A percentile compares a stretch with the other conserved stretches of the same genome.
Evolutionary conservation across 30 jellyfish, hydroid and myxozoan species (phyloP).

Genomic region (Haliclystus octoradiatus): DNA sequence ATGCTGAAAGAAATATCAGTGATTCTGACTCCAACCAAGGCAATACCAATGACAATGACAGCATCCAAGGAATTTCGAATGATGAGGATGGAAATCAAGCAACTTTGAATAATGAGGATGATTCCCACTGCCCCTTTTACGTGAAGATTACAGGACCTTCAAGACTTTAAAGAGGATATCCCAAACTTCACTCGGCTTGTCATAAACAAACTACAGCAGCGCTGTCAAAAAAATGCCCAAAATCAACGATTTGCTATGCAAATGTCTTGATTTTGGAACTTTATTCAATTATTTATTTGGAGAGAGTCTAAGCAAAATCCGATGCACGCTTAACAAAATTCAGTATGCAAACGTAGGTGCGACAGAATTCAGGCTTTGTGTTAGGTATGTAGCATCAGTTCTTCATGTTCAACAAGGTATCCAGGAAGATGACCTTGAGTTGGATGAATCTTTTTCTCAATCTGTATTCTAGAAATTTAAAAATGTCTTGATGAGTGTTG

Average conservation of each 20-base stretch:
- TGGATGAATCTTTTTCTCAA: background rate
- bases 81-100: too few relatives aligned
- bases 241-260: background rate
- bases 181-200: background rate
- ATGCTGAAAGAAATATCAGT: too few relatives aligned
- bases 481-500: background rate
- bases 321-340: constrained; percentile 5
- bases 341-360: background rate
- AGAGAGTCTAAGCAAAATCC: background rate
- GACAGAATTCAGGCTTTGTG: constrained; percentile 1
- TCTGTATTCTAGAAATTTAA: background rate
- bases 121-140: background rate
- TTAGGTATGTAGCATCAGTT: background rate
- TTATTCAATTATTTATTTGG: constrained; percentile 4
- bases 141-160: background rate
- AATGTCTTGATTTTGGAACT: constrained; percentile 6
- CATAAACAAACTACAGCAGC: background rate
- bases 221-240: constrained; percentile 6
- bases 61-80: too few relatives aligned
- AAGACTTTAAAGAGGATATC: background rate
- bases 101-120: too few relatives aligned
- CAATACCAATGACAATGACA: too few relatives aligned
- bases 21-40: too few relatives aligned
- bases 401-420: constrained; percentile 2
- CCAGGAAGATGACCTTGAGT: background rate